Evolutionary conservation across 2,888 invertebrate species (phyloP), one percentile per base, ranked within the genome.

Genomic region (Drosophila niveifrons): DNA sequence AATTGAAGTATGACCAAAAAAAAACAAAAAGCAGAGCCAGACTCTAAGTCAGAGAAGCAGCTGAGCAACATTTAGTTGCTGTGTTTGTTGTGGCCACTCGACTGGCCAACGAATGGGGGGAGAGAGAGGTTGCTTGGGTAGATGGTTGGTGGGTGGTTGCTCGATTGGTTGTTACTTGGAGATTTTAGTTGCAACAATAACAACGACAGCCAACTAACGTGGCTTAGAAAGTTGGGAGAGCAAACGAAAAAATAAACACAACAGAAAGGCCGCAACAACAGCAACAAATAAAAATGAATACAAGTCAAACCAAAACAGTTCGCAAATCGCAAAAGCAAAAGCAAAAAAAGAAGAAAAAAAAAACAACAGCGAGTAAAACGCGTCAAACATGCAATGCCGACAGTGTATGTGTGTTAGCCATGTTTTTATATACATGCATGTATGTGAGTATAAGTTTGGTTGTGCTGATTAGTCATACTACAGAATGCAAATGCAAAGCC

Each of bases 1-100:
- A 83, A 82, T 83, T 83, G 80, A 83, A 69, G 88, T 83, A 85
- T 88, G 88, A 82, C 85, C 82, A 87, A 72, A 77, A 66, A 59
- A 67, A 59, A 29, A 66, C n/a, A 66, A 18, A 39, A 17, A 58
- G 47, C 28, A 46, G 31, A 43, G 43, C 59, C 41, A 18, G 13
- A 29, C 36, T 18, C 17, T 31, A 28, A 57, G 48, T 39, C 28
- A 34, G 41, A 41, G 41, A 13, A 13, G 36, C 62, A 72, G 50
- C 67, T 53, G 63, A 43, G 64, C 55, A 73, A 61, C 48, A 36
- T 46, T 62, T 58, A 31, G 13, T 56, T 31, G 17, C 58, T 51
- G 29, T 50, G 44, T 67, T 59, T 70, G 62, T 71, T 78, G 63
- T 78, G 85, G 65, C 69, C 78, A 72, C 55, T 66, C 23, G 67